Percentiles rank a stretch among this genome's conserved stretches.
Conservation (phyloP, 2,888 invertebrate species). For the Ferrisia virgata region DNA sequence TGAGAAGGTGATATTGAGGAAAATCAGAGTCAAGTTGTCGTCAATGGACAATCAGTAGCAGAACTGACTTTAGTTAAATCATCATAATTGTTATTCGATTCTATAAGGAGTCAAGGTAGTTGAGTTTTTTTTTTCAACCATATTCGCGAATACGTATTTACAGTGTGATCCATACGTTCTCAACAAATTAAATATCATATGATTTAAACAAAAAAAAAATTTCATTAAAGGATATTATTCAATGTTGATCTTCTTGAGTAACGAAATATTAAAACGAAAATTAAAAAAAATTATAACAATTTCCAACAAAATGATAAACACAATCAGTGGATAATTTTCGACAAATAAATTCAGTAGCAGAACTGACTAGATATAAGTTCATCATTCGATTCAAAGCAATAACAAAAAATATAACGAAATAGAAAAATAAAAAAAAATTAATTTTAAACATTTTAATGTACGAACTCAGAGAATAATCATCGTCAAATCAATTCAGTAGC, state of each 20-base stretch:
- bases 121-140: background rate
- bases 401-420: no score
- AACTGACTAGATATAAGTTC: constrained; percentile 29
- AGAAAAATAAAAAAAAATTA: background rate
- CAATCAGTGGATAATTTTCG: background rate
- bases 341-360: constrained; percentile 35
- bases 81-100: background rate
- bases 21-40: constrained; percentile 22
- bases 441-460: background rate
- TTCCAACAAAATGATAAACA: background rate
- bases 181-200: no score
- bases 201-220: no score
- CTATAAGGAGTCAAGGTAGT: background rate
- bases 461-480: background rate
- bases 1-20: background rate
- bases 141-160: no score
- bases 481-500: constrained; percentile 33
- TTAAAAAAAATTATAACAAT: background rate
- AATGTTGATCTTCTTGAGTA: no score
- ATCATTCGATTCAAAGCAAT: background rate
- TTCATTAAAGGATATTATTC: no score
- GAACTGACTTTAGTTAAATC: constrained; percentile 8
- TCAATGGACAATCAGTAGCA: constrained; percentile 12
- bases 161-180: no score
- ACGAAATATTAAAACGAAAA: background rate